These are phyloP conservation scores for Anoplophora glabripennis DNA, from an alignment of 1,140 invertebrate species.

Conservation along the genomic window DNA sequence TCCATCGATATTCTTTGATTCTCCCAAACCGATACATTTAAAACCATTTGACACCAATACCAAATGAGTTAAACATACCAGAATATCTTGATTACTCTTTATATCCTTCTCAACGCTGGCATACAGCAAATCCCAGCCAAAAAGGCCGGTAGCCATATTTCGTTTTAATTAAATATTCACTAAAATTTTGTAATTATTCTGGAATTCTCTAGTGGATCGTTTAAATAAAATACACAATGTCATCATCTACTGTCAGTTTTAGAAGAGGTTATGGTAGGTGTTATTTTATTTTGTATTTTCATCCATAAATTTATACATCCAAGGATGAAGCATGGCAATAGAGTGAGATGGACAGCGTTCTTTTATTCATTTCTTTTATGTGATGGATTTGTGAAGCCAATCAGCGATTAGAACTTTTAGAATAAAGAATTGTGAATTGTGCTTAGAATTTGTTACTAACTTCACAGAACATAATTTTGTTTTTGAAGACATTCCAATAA, in stretches of 20 bases:
- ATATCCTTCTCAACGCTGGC: slow-evolving; percentile 61
- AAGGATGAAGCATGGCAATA: too few relatives aligned
- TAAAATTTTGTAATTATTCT: slow-evolving; percentile 11
- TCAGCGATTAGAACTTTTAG: too few relatives aligned
- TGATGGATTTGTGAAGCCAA: too few relatives aligned
- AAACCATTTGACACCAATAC: slow-evolving; percentile 68
- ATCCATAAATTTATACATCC: too few relatives aligned
- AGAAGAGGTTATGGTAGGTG: not conserved
- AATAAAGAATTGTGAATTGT: too few relatives aligned
- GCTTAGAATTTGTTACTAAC: too few relatives aligned
- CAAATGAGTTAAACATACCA: slow-evolving; percentile 69
- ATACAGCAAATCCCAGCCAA: slow-evolving; percentile 73
- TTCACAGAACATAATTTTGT: too few relatives aligned
- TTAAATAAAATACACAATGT: not conserved
- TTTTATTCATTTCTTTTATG: too few relatives aligned
- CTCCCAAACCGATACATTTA: slow-evolving; percentile 68
- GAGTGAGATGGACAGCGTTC: too few relatives aligned
- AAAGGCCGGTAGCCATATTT: slow-evolving; percentile 51
- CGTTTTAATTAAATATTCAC: slow-evolving; percentile 1
- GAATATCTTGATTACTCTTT: slow-evolving; percentile 65
- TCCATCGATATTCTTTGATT: slow-evolving; percentile 62
- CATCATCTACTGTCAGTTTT: not conserved
- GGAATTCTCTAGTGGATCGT: not conserved
- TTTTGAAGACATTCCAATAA: too few relatives aligned
- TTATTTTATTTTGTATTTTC: too few relatives aligned